Conservation (phyloP, 1,140 invertebrate species). For the Anthonomus grandis region DNA sequence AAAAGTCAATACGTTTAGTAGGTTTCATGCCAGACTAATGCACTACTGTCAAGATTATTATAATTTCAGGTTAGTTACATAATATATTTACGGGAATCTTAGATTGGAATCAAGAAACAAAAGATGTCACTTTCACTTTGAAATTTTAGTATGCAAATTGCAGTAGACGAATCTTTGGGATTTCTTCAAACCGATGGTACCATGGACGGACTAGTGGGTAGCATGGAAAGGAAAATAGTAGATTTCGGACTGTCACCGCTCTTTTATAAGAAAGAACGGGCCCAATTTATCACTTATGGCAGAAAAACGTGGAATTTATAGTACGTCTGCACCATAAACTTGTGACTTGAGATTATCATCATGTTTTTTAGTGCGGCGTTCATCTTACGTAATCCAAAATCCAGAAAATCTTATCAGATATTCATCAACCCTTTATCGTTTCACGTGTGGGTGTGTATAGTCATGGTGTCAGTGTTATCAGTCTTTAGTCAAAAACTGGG, state of each 20-base stretch:
- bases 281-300: slow-evolving; percentile 58
- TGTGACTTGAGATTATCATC: too few species aligned
- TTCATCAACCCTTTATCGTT: slow-evolving; percentile 56
- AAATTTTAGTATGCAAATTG: slow-evolving; percentile 52
- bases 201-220: slow-evolving; percentile 65
- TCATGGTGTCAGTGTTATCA: slow-evolving; percentile 41
- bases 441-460: slow-evolving; percentile 55
- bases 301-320: slow-evolving; percentile 57
- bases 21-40: slow-evolving; percentile 58
- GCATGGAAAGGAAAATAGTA: slow-evolving; percentile 54
- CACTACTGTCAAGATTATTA: slow-evolving; percentile 58
- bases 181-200: slow-evolving; percentile 58
- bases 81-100: background rate
- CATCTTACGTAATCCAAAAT: slow-evolving; percentile 62
- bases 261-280: slow-evolving; percentile 57
- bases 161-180: slow-evolving; percentile 59
- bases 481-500: slow-evolving; percentile 44
- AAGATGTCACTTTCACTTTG: background rate
- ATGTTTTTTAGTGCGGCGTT: slow-evolving; percentile 57
- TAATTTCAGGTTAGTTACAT: slow-evolving; percentile 58
- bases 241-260: slow-evolving; percentile 61
- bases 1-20: slow-evolving; percentile 60
- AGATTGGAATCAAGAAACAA: too few species aligned
- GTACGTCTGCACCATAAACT: too few species aligned
- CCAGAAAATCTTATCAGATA: slow-evolving; percentile 54